Evolutionary conservation across 2,113 vertebrate species (phyloP).

Genomic region (Setophaga coronata): DNA sequence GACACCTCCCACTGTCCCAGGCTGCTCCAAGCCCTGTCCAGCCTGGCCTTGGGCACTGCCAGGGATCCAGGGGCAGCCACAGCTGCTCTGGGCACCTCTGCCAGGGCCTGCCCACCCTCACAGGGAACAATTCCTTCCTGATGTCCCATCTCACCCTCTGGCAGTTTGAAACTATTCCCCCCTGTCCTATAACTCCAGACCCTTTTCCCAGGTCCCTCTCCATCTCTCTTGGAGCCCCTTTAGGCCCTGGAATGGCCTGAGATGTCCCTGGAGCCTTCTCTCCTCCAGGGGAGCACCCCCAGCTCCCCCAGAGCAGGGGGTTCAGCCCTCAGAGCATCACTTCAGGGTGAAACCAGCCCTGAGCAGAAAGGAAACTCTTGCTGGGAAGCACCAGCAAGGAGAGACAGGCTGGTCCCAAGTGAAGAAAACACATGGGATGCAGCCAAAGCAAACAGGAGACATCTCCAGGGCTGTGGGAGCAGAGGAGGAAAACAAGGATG

Average conservation of each 20-base stretch:
- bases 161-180: neutral
- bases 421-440: neutral
- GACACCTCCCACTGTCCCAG: neutral
- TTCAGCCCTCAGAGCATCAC: neutral
- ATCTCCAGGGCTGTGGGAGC: neutral
- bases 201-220: neutral
- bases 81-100: neutral
- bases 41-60: rapidly evolving
- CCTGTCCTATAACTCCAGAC: rapidly evolving
- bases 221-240: neutral
- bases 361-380: neutral
- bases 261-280: neutral
- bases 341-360: neutral
- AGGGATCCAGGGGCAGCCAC: neutral
- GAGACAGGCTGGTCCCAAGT: neutral
- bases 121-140: rapidly evolving
- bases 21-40: neutral
- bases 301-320: neutral
- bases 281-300: neutral
- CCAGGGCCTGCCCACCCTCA: neutral
- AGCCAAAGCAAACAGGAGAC: neutral
- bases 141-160: too few species aligned
- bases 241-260: neutral
- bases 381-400: neutral
- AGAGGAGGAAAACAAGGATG: neutral